Evolutionary conservation across 1,140 invertebrate genomes (phyloP), one percentile per base, ranked within the genome.

Genomic region (Cherax quadricarinatus): DNA sequence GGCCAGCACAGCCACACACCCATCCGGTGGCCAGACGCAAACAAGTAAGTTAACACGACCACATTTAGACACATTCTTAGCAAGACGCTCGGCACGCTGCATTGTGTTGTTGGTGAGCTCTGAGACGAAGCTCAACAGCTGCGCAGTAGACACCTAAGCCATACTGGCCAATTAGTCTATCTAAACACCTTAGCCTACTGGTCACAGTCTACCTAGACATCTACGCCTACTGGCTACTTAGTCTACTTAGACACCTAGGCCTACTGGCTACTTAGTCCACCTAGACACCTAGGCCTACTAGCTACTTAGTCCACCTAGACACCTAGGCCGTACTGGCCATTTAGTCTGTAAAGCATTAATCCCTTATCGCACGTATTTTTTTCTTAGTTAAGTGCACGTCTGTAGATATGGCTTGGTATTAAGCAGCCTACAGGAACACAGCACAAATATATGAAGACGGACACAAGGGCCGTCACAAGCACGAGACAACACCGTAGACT

Each of bases 81-180:
- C 62, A 24, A 85, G 62, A 70, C 62, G 60, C 83, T 85, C 60
- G 49, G 60, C 83, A 85, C 83, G 82, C 57, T 84, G 82, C 82
- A 57, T 85, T 85, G 83, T 53, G 83, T 48, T n/a, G 62, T 62
- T 85, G 83, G 62, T 85, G 83, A 85, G 83, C 60, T 70, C 70
- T 10, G 41, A 48, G 60, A 48, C 83, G 62, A 41, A 30, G 83
- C 60, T 53, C 83, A 70, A 30, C 83, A 85, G 83, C 49, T 48
- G 83, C 60, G 62, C 83, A 70, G 83, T 85, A 70, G 62, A 41
- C 30, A 41, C 30, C 30, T 41, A 41, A 2, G 30, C 30, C 30
- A 41, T 41, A 41, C 30, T 41, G 30, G 0, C 30, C 30, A 41
- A 41, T 41, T 41, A 41, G 30, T 41, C 30, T 41, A 41, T 41